phyloP scores from a whole-genome alignment of 2,113 vertebrate species.

The Pelodiscus sinensis region DNA sequence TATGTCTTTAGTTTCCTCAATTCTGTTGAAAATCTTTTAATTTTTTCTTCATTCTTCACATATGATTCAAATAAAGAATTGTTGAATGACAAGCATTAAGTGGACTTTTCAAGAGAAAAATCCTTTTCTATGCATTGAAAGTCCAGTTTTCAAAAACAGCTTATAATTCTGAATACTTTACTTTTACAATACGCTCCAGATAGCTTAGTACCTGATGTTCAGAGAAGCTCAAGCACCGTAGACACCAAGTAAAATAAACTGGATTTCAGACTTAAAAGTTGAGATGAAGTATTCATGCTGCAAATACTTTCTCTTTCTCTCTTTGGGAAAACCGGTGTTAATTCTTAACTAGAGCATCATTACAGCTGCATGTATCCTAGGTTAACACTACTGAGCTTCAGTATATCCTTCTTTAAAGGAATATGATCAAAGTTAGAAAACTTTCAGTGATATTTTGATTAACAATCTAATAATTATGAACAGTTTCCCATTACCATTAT shows the following conservation, averaged over 20 bases:
- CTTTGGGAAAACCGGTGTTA: background rate
- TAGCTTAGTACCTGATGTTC: background rate
- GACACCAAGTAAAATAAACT: background rate
- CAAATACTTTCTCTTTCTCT: background rate
- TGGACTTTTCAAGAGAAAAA: background rate
- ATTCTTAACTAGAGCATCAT: background rate
- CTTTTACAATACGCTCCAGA: background rate
- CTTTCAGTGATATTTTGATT: background rate
- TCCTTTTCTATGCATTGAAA: background rate
- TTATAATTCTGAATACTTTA: background rate
- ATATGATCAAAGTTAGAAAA: background rate
- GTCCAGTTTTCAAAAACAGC: background rate
- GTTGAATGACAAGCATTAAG: background rate
- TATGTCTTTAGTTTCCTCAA: background rate
- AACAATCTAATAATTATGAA: background rate
- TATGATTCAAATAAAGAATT: background rate
- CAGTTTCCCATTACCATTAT: background rate
- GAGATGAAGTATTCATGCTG: background rate
- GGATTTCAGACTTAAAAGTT: slow-evolving; percentile 8
- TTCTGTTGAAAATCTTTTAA: background rate
- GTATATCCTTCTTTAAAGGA: background rate
- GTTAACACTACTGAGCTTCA: background rate
- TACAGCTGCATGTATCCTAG: background rate
- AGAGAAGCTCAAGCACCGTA: background rate
- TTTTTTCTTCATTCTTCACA: background rate